Evolutionary conservation across 2,888 invertebrate genomes (phyloP).

Genomic region (Phragmatobia fuliginosa): DNA sequence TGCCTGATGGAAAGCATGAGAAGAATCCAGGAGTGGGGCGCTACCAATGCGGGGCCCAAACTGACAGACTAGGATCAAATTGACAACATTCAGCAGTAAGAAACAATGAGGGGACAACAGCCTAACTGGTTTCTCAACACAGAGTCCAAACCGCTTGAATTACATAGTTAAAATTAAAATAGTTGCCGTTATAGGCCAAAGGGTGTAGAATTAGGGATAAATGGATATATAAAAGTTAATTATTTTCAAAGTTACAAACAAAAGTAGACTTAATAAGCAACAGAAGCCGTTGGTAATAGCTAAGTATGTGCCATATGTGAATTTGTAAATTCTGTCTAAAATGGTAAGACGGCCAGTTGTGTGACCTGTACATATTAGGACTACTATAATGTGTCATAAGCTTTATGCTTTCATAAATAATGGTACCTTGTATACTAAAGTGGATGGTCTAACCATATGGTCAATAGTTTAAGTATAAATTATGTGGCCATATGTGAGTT

Average conservation of each 20-base stretch:
- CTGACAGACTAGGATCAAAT: too few relatives aligned
- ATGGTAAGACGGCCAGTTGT: constrained; percentile 45
- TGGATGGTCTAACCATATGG: constrained; percentile 43
- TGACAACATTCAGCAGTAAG: too few relatives aligned
- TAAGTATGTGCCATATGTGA: constrained; percentile 59
- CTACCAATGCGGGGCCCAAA: too few relatives aligned
- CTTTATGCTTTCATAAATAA: constrained; percentile 46
- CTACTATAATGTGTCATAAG: constrained; percentile 47
- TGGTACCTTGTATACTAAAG: constrained; percentile 27
- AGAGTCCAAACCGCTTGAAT: not conserved
- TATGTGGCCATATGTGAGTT: constrained; percentile 37
- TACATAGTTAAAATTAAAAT: not conserved
- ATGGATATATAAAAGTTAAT: not conserved
- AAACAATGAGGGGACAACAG: too few relatives aligned
- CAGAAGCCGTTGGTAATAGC: not conserved
- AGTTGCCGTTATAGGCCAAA: too few relatives aligned
- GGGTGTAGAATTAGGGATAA: not conserved
- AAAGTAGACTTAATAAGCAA: not conserved
- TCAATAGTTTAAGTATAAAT: constrained; percentile 26
- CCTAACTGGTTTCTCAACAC: not conserved
- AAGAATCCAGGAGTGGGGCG: too few relatives aligned
- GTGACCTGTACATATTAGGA: constrained; percentile 57
- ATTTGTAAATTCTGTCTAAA: constrained; percentile 55
- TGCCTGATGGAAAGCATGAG: too few relatives aligned
- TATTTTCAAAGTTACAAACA: not conserved